phyloP scores from a whole-genome alignment of 2,797 vertebrate genomes.

The Alectoris magna region DNA sequence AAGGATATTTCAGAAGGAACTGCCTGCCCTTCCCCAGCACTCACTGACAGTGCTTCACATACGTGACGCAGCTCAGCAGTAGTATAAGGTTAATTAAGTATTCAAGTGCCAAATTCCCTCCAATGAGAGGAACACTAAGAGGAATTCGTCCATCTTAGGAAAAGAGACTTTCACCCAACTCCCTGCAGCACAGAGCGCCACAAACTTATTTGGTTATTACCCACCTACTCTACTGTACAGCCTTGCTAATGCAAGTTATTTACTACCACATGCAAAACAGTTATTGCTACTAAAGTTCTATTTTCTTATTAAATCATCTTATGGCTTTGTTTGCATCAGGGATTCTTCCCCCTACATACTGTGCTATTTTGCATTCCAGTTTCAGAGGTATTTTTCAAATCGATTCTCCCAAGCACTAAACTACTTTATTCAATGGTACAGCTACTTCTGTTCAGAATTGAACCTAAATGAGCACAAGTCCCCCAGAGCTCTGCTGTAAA shows the following conservation, averaged over 20 bases:
- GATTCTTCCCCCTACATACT: slow-evolving; percentile 83
- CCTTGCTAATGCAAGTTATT: slow-evolving; percentile 79
- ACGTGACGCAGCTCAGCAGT: background rate
- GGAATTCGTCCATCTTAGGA: slow-evolving; percentile 49
- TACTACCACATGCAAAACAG: slow-evolving; percentile 90
- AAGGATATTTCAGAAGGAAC: background rate
- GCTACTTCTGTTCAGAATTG: slow-evolving; percentile 58
- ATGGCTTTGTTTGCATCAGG: slow-evolving; percentile 91
- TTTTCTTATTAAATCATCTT: slow-evolving; percentile 86
- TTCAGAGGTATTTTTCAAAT: slow-evolving; percentile 88
- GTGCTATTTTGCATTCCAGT: slow-evolving; percentile 87
- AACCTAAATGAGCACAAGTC: slow-evolving; percentile 56
- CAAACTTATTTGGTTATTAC: slow-evolving; percentile 78
- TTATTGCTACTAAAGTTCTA: slow-evolving; percentile 98
- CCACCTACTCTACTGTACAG: slow-evolving; percentile 78
- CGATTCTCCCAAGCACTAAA: slow-evolving; percentile 76
- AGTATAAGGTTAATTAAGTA: background rate
- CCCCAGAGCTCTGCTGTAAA: slow-evolving; percentile 67
- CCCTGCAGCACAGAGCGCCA: slow-evolving; percentile 72
- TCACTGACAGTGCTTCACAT: background rate
- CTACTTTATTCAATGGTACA: slow-evolving; percentile 71
- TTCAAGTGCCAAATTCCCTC: slow-evolving; percentile 65
- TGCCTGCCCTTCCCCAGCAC: slow-evolving; percentile 42
- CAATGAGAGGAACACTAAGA: slow-evolving; percentile 41
- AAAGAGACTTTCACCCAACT: slow-evolving; percentile 53